phyloP scores from a whole-genome alignment of 2,113 vertebrate genomes.

The Toxotes jaculatrix region DNA sequence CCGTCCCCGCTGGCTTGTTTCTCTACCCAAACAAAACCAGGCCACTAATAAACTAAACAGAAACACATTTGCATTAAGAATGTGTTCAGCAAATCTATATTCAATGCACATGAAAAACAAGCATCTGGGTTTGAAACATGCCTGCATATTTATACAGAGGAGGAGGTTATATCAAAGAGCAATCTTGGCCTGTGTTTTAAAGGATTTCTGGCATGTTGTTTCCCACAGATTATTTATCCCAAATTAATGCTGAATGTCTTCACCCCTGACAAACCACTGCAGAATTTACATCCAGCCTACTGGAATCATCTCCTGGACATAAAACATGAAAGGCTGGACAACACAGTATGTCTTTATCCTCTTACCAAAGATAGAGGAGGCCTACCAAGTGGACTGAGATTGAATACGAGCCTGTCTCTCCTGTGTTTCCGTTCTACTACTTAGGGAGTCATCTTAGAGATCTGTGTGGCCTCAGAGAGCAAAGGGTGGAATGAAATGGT shows the following conservation, averaged over 20 bases:
- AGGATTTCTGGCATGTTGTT: not conserved
- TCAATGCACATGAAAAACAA: not conserved
- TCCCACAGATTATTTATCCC: not conserved
- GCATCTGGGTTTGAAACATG: constrained; percentile 4
- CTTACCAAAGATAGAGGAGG: constrained; percentile 8
- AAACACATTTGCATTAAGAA: constrained; percentile 39
- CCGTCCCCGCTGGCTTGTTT: constrained; percentile 5
- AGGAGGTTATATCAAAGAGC: not conserved
- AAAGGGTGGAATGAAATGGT: constrained; percentile 48
- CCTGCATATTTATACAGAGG: not conserved
- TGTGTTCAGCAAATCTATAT: constrained; percentile 32
- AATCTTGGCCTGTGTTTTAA: constrained; percentile 4
- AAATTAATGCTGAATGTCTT: not conserved
- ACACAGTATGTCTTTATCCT: not conserved
- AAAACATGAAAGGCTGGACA: not conserved
- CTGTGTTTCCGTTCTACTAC: constrained; percentile 23
- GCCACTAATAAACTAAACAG: constrained; percentile 18
- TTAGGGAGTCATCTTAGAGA: constrained; percentile 43
- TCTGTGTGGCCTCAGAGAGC: constrained; percentile 56
- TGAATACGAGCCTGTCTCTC: constrained; percentile 28
- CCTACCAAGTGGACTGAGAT: constrained; percentile 12
- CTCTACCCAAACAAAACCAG: constrained; percentile 40
- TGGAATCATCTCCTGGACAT: not conserved
- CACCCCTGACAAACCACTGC: not conserved
- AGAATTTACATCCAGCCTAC: not conserved